A percentile compares a stretch with the other conserved stretches of the same genome.
Evolutionary conservation across 2,113 vertebrate species (phyloP).

Genomic region (Propithecus coquereli): DNA sequence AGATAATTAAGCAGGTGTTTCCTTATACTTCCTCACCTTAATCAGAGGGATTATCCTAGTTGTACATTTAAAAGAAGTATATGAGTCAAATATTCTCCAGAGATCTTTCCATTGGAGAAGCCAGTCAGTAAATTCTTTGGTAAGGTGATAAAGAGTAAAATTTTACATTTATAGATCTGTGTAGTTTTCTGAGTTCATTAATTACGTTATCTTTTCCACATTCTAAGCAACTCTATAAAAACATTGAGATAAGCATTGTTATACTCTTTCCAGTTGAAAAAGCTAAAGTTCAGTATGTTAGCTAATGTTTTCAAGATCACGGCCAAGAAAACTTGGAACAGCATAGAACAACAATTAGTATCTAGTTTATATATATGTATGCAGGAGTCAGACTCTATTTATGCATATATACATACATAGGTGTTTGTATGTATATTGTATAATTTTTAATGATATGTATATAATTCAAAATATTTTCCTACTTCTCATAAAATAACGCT

Average conservation of each 20-base stretch:
- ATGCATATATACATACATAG: not conserved
- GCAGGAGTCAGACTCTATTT: not conserved
- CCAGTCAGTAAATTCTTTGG: not conserved
- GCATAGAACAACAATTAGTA: not conserved
- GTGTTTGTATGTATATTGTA: not conserved
- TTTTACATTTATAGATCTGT: not conserved
- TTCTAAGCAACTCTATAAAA: not conserved
- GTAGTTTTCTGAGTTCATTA: not conserved
- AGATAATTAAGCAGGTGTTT: not conserved
- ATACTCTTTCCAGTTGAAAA: not conserved
- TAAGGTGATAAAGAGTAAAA: not conserved
- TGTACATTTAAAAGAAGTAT: not conserved
- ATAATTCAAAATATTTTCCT: not conserved
- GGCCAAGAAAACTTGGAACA: not conserved
- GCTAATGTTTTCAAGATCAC: not conserved
- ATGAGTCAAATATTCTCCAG: not conserved
- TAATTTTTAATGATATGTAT: not conserved
- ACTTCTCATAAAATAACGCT: not conserved
- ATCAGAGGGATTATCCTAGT: not conserved
- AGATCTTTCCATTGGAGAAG: not conserved
- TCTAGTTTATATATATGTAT: not conserved
- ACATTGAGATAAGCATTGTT: not conserved
- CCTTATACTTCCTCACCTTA: not conserved
- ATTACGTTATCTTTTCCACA: not conserved
- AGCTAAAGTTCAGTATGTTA: not conserved